These are phyloP conservation scores for Thryonomys swinderianus DNA, from an alignment of 2,113 vertebrate species.

Conservation along the genomic window DNA sequence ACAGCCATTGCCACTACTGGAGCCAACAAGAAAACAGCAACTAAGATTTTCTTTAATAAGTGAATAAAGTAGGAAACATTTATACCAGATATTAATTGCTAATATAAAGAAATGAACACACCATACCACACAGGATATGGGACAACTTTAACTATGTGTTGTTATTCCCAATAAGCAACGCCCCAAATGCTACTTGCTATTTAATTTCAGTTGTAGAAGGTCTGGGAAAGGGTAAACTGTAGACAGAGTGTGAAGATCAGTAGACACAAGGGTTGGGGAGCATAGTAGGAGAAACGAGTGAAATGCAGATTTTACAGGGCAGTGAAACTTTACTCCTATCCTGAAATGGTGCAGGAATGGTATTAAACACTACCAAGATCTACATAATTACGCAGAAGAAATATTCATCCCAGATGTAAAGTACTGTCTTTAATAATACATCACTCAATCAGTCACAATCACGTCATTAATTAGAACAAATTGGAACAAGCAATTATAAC, in stretches of 20 bases:
- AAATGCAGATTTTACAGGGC: background rate
- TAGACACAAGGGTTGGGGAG: background rate
- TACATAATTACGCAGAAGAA: background rate
- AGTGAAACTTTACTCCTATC: background rate
- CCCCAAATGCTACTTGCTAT: background rate
- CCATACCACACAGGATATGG: background rate
- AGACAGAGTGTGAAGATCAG: background rate
- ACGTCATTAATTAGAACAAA: too few relatives aligned
- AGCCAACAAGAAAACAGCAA: background rate
- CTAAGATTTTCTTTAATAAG: background rate
- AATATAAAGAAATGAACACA: background rate
- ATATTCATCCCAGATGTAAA: background rate
- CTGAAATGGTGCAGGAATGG: background rate
- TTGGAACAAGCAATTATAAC: background rate
- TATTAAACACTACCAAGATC: background rate
- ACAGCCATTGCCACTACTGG: accelerated
- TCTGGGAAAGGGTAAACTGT: background rate
- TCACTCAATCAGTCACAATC: background rate
- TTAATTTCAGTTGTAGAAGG: background rate
- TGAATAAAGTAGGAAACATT: background rate
- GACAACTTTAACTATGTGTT: background rate
- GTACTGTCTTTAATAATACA: background rate
- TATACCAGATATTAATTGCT: background rate
- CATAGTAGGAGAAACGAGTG: accelerated
- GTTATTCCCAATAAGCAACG: background rate